Base-by-base conservation (phyloP, 2,888 invertebrate genomes). In the Mactromeris polynyma region DNA sequence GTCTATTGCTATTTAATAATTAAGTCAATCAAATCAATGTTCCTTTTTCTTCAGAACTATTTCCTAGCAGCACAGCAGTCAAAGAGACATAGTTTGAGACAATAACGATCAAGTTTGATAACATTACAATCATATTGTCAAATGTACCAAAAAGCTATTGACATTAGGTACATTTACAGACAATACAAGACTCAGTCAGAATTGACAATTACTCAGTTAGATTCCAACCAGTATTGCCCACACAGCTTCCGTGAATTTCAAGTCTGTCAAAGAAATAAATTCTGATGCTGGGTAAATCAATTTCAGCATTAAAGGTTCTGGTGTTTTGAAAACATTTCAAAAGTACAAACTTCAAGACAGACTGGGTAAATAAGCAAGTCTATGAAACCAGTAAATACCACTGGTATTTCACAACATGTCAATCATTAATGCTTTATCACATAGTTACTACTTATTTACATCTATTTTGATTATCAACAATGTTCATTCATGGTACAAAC, bases 351-450 rank as follows among this genome's bases (percentile, higher is more conserved):
- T 58, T 58, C 17, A 58, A 58, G 26, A 26, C 58, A 58, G 21
- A n/a, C 58, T 58, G 58, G 58, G 58, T 58, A 19, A 58, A 58
- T 58, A 58, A 58, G n/a, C 58, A 58, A 58, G n/a, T 58, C n/a
- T 9, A 21, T 58, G 58, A 21, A 58, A 58, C 58, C 7, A 21
- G n/a, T 58, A 21, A 21, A 58, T 21, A 58, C 19, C 26, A 7
- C 9, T 7, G n/a, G 58, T 58, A 6, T 58, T 58, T 58, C 2
- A 58, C 26, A 6, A 58, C 58, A 21, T 19, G 9, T n/a, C n/a
- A 58, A 58, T 58, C 58, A 58, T n/a, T 58, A n/a, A n/a, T n/a
- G n/a, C 3, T 21, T 14, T 58, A 21, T 58, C n/a, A 58, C 58
- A 58, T 58, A 58, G 58, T 21, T 58, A 58, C 58, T 26, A 2